Base-by-base conservation (phyloP, 35 echinoderm and acorn worm genomes). In the Lytechinus pictus region DNA sequence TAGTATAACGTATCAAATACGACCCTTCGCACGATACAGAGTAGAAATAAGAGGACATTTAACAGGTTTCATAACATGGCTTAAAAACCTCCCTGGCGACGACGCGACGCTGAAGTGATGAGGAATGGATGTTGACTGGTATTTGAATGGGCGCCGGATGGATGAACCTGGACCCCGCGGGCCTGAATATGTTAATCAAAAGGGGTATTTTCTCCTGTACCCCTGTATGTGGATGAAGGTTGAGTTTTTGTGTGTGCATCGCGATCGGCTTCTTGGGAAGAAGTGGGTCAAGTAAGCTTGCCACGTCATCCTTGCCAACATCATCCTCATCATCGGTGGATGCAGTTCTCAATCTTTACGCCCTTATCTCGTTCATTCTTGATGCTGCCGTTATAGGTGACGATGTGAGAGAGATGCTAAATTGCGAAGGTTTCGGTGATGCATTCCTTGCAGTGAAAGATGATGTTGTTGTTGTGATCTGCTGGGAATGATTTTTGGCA, bases 101-200 rank as follows among this genome's bases (percentile, higher is more conserved):
- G 61, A 21, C 11, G 1, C 56, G 9, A 6, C 21, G 19, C 57
- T 60, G 57, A 60, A 60, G 10, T 12, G 57, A 60, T 60, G 57
- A 10, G 10, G 57, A 60, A 10, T 79, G 66, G 66, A 79, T 79
- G 66, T 1, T 4, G 9, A 58, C 19, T 79, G 66, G 66, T 24
- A 24, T 16, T 24, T 79, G 21, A 79, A 79, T 79, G 21, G 66
- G 6, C n/a, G 19, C 66, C n/a, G 66, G 6, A n/a, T 79, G 19
- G 66, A 79, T 79, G 66, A 7, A 6, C 66, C 66, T 79, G 19
- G 6, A 60, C 66, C 66, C 66, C 66, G 12, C 14, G 66, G 66
- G 66, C 66, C 66, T 24, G 66, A 79, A 79, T 79, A 79, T 79
- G 66, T 79, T 79, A 79, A 79, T 79, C 33, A 44, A 79, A 79